phyloP scores from a whole-genome alignment of 2,888 invertebrate genomes.

The Pachydiplax longipennis region DNA sequence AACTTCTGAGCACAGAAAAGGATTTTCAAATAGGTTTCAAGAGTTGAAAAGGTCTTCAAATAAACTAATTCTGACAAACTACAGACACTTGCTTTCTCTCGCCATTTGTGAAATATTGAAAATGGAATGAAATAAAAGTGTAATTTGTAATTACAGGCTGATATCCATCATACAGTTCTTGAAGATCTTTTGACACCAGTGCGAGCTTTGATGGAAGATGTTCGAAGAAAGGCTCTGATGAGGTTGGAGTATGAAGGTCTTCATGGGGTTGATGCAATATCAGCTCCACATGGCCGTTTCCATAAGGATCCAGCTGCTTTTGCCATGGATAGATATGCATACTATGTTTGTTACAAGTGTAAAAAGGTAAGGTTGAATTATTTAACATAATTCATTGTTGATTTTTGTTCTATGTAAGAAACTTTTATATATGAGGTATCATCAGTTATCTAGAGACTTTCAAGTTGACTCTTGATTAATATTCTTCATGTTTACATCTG shows the following conservation, averaged over 20 bases:
- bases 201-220: conserved; percentile 84
- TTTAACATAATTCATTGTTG: too few species aligned
- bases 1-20: too few species aligned
- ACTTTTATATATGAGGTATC: too few species aligned
- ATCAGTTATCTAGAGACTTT: too few species aligned
- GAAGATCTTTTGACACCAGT: conserved; percentile 82
- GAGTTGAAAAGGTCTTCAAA: too few species aligned
- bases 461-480: too few species aligned
- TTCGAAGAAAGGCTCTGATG: conserved; percentile 92
- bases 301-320: conserved; percentile 83
- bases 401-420: neutral
- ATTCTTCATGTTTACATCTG: too few species aligned
- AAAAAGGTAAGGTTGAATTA: conserved; percentile 59
- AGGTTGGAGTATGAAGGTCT: conserved; percentile 95
- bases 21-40: too few species aligned
- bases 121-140: neutral
- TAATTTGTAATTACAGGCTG: conserved; percentile 62
- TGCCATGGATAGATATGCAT: conserved; percentile 97
- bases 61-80: too few species aligned
- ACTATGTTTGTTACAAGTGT: conserved; percentile 97
- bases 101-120: conserved; percentile 9
- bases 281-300: conserved; percentile 71
- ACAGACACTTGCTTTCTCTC: neutral
- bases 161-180: conserved; percentile 84
- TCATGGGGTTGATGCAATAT: conserved; percentile 74